Percentiles rank a stretch among this genome's conserved stretches.
Evolutionary conservation across 2,113 vertebrate species (phyloP).

Genomic region (Chionomys nivalis): DNA sequence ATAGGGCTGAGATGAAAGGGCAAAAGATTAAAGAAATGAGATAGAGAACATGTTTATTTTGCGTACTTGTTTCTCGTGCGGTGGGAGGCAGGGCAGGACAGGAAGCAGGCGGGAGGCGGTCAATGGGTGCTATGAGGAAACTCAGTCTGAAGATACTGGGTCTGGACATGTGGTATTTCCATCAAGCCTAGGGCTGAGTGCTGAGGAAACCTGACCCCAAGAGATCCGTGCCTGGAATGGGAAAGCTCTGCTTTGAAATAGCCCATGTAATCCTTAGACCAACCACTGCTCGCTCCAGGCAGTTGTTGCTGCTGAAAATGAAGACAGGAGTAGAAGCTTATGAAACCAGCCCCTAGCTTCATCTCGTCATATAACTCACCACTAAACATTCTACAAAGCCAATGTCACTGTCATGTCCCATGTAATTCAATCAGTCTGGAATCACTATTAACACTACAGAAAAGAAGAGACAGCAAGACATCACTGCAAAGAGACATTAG

Average conservation of each 20-base stretch:
- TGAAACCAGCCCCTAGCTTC: background rate
- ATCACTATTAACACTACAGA: background rate
- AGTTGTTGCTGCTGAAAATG: background rate
- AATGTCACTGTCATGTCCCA: background rate
- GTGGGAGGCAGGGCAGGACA: fast-evolving
- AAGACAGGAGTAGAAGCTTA: background rate
- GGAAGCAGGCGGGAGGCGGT: background rate
- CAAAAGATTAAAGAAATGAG: background rate
- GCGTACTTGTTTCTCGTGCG: background rate
- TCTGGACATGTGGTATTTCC: background rate
- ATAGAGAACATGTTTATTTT: background rate
- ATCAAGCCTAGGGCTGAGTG: background rate
- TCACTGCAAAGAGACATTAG: background rate
- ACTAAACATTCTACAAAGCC: background rate
- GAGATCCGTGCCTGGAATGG: background rate
- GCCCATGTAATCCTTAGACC: background rate
- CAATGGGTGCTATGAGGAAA: background rate
- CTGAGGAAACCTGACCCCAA: background rate
- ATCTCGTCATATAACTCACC: background rate
- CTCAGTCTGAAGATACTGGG: background rate
- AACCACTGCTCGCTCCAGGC: background rate
- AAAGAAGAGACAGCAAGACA: background rate
- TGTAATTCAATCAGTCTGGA: background rate
- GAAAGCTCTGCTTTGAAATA: background rate
- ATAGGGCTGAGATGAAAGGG: background rate